Conservation (phyloP, 53 echinoderm and acorn worm species). For the Actinopyga echinites region DNA sequence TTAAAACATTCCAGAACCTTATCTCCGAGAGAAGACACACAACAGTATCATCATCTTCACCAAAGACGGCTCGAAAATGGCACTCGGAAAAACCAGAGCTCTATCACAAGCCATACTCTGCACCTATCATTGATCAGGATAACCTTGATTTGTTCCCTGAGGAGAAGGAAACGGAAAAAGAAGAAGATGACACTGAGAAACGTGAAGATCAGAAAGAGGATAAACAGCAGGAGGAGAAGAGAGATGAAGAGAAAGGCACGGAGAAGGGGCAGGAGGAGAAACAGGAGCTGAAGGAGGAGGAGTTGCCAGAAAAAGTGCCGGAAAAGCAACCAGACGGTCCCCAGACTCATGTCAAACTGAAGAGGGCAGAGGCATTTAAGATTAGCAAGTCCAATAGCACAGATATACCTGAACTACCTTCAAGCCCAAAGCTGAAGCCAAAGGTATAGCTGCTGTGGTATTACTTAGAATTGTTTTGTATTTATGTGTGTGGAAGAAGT, state of each 20-base stretch:
- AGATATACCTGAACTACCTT: not conserved
- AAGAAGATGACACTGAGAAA: not conserved
- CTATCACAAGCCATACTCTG: slow-evolving; percentile 14
- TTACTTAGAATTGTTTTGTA: too few relatives aligned
- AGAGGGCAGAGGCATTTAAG: slow-evolving; percentile 26
- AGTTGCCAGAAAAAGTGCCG: not conserved
- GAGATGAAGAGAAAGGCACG: not conserved
- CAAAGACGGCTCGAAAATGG: not conserved
- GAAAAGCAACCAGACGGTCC: not conserved
- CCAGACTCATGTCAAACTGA: not conserved
- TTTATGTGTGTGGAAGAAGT: too few relatives aligned
- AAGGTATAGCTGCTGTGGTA: not conserved
- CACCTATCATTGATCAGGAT: slow-evolving; percentile 2
- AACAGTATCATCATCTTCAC: not conserved
- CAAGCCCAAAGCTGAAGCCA: not conserved
- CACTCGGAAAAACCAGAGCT: slow-evolving; percentile 7
- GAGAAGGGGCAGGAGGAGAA: not conserved
- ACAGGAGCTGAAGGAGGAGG: slow-evolving; percentile 14
- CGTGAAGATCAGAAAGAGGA: slow-evolving; percentile 13
- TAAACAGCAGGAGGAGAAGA: slow-evolving; percentile 3
- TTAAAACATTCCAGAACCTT: slow-evolving; percentile 55
- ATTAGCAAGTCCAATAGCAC: not conserved
- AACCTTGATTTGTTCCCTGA: slow-evolving; percentile 11
- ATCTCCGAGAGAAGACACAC: not conserved
- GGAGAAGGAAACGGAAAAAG: not conserved